A percentile compares a stretch with the other conserved stretches of the same genome.
Evolutionary conservation across 2,888 invertebrate species (phyloP).

Genomic region (Metacarcinus magister): DNA sequence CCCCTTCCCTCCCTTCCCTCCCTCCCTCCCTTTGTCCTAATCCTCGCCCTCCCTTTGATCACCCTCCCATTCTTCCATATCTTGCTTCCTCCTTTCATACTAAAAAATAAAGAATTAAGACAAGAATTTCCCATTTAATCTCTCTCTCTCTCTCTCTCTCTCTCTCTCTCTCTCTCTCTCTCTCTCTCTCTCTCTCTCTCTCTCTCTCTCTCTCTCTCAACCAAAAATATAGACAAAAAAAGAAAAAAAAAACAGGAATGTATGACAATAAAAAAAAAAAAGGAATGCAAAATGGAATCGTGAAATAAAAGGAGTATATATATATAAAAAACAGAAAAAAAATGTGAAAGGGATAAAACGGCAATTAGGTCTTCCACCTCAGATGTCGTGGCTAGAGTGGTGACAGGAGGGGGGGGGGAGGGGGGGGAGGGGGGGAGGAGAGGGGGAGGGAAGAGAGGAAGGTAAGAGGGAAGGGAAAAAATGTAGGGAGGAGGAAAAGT

Average conservation of each 20-base stretch:
- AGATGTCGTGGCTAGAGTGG: no score
- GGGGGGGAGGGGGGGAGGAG: background rate
- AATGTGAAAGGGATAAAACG: background rate
- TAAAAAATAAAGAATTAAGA: background rate
- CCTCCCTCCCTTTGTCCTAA: background rate
- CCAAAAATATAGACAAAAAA: no score
- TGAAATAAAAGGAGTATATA: background rate
- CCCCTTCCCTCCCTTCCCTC: background rate
- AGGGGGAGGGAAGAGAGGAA: background rate
- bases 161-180: conserved; percentile 3
- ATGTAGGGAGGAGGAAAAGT: background rate
- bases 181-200: background rate
- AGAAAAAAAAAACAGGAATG: no score
- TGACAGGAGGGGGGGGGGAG: no score
- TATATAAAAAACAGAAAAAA: background rate
- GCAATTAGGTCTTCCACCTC: no score
- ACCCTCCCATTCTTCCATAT: no score
- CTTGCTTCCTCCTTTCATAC: background rate
- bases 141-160: conserved; percentile 2
- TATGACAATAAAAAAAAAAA: background rate
- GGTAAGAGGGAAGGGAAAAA: background rate
- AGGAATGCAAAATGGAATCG: background rate
- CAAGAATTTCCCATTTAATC: background rate
- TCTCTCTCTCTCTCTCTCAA: background rate
- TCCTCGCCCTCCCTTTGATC: background rate